phyloP scores from a whole-genome alignment of 2,888 invertebrate species.

The Drosophila borealis region DNA sequence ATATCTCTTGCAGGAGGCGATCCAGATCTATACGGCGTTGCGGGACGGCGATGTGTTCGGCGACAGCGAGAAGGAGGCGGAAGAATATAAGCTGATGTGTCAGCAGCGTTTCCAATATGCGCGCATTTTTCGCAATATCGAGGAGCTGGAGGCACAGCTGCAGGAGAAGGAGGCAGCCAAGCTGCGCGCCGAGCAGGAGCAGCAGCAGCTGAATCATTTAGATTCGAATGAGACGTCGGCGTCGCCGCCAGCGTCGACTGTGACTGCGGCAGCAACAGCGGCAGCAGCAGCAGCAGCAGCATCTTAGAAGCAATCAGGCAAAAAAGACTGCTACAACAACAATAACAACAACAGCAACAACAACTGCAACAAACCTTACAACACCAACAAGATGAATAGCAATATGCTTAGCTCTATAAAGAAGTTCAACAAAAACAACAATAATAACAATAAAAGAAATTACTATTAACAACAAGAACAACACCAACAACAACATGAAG shows the following conservation, averaged over 20 bases:
- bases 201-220: slow-evolving; percentile 68
- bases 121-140: slow-evolving; percentile 88
- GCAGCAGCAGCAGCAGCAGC: slow-evolving; percentile 17
- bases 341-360: slow-evolving; percentile 36
- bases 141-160: slow-evolving; percentile 75
- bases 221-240: slow-evolving; percentile 60
- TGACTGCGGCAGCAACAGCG: slow-evolving; percentile 33
- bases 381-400: slow-evolving; percentile 21
- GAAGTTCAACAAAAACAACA: slow-evolving; percentile 27
- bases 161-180: slow-evolving; percentile 73
- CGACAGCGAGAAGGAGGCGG: slow-evolving; percentile 88
- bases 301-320: slow-evolving; percentile 60
- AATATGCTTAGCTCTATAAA: slow-evolving; percentile 33
- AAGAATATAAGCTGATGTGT: slow-evolving; percentile 90
- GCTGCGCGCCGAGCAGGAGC: slow-evolving; percentile 69
- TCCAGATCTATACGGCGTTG: slow-evolving; percentile 91
- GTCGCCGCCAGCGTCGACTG: slow-evolving; percentile 44
- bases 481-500: slow-evolving; percentile 1
- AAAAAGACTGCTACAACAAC: slow-evolving; percentile 34
- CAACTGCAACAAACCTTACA: slow-evolving; percentile 21
- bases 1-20: slow-evolving; percentile 88
- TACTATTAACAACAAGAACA: slow-evolving; percentile 34
- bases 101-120: slow-evolving; percentile 92
- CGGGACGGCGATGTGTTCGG: slow-evolving; percentile 92
- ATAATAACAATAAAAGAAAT: slow-evolving; percentile 38